Base-by-base conservation (phyloP, 2,113 vertebrate genomes). In the Passer montanus region DNA sequence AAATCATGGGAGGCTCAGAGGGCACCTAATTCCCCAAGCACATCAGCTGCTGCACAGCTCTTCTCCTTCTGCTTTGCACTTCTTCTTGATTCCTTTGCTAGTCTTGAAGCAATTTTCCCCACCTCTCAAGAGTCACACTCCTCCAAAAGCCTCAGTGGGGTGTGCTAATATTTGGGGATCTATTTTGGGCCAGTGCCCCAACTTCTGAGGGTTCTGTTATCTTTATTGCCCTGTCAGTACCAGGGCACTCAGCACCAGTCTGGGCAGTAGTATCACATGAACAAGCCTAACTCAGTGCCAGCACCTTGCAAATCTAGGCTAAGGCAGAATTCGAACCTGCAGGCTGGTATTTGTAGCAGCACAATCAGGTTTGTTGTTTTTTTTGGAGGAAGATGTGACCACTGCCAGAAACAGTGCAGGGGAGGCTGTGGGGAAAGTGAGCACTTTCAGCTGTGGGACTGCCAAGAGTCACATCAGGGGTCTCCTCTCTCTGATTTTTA, bases 261-360 rank as follows among this genome's bases (percentile, higher is more conserved):
- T 10, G 1, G 22, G 28, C 56, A 76, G 62, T 62, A 63, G 4
- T 7, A n/a, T 3, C 28, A 0, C 0, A 3, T 44, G 46, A 82
- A 43, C 21, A 24, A 75, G 4, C 17, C 52, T 49, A 46, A 39
- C 23, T 33, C 64, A 66, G 23, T 43, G 41, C 9, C 1, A 8
- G 28, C 3, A 1, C 17, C 46, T 62, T 44, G 28, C 52, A 70
- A 37, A 52, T 39, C 43, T 44, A 16, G 19, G 0, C 1, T n/a
- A 9, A 70, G 50, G 56, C 46, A 62, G 21, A 21, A 5, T 10
- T n/a, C 23, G 72, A 70, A n/a, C 15, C 39, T 28, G 13, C 53
- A 76, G 75, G 20, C 6, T 82, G 62, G 11, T 13, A 3, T 44
- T 35, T 41, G 52, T 9, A 44, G 39, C 62, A 79, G n/a, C 37